Conservation (phyloP, 2,888 invertebrate genomes). For the Stratiomys singularior region DNA sequence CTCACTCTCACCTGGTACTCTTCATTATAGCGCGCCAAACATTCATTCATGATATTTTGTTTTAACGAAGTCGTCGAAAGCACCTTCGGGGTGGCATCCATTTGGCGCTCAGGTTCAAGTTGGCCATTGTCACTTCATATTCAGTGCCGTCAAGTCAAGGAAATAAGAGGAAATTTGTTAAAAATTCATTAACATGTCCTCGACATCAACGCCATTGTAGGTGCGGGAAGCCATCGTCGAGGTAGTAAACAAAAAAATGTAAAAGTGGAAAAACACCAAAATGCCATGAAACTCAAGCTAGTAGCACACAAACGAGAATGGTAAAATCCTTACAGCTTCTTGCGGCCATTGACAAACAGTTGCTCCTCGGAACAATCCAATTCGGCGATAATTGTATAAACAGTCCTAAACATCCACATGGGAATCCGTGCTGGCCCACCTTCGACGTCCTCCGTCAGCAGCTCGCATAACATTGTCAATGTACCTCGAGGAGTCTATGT, state of each 20-base stretch:
- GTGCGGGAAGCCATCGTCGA: background rate
- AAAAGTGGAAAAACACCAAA: background rate
- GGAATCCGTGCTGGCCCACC: conserved; percentile 83
- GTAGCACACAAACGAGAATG: background rate
- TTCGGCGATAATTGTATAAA: conserved; percentile 70
- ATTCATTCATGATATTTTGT: conserved; percentile 49
- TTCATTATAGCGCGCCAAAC: conserved; percentile 30
- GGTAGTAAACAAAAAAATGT: conserved; percentile 10
- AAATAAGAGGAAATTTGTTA: conserved; percentile 23
- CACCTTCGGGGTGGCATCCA: conserved; percentile 54
- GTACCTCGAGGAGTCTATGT: conserved; percentile 78
- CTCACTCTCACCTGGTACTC: conserved; percentile 30
- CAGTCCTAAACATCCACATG: conserved; percentile 70
- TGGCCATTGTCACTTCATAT: conserved; percentile 53
- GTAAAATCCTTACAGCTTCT: conserved; percentile 54
- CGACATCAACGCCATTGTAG: background rate
- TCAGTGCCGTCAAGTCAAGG: background rate
- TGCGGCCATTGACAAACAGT: conserved; percentile 54
- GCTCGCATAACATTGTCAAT: conserved; percentile 83
- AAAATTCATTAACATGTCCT: conserved; percentile 36
- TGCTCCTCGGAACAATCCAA: conserved; percentile 65
- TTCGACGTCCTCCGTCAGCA: conserved; percentile 84
- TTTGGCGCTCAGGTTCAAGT: conserved; percentile 52
- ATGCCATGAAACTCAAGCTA: background rate
- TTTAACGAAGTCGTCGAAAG: conserved; percentile 54